Base-by-base conservation (phyloP, 2,113 vertebrate species). In the Microtus oregoni region DNA sequence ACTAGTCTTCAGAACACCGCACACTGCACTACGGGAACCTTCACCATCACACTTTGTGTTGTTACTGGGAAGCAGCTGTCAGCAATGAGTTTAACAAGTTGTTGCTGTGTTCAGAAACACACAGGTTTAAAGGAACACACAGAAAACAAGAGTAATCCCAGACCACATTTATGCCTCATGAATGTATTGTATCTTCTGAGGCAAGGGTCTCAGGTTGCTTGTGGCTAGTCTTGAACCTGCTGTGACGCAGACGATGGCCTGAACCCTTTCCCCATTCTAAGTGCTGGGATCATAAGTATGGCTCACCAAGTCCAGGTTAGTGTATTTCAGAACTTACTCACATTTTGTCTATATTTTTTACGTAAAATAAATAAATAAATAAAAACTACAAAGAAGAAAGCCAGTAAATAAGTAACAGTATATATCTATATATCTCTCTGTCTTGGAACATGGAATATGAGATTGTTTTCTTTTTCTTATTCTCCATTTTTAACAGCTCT, bases 401-500 rank as follows among this genome's bases (percentile, higher is more conserved):
- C 92, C 6, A 85, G 38, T 82, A 91, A 52, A 35, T 82, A 91
- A 52, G 5, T 55, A 95, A 94, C 13, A 92, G 28, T 26, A 92
- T 58, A 20, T 20, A 58, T 58, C 58, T 58, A 58, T 58, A 2
- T 20, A 58, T 58, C 58, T 58, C 19, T 58, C 58, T 58, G 19
- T 58, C 58, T 58, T 19, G 55, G 55, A 26, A 38, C 65, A 77
- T 41, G 17, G 91, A 87, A 32, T 73, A 76, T 4, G 30, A 20
- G 0, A 58, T 58, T 20, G 19, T 58, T 58, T 22, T 58, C 19
- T 20, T 77, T 91, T 75, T n/a, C 28, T 68, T 72, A 55, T 73
- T 96, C 96, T 90, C 67, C 86, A 41, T 94, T 92, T 52, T 67
- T 38, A 50, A 76, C 81, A 47, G 9, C 26, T 85, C 5, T 38